Evolutionary conservation across 1,140 invertebrate genomes (phyloP).

Genomic region (Heterodera schachtii): DNA sequence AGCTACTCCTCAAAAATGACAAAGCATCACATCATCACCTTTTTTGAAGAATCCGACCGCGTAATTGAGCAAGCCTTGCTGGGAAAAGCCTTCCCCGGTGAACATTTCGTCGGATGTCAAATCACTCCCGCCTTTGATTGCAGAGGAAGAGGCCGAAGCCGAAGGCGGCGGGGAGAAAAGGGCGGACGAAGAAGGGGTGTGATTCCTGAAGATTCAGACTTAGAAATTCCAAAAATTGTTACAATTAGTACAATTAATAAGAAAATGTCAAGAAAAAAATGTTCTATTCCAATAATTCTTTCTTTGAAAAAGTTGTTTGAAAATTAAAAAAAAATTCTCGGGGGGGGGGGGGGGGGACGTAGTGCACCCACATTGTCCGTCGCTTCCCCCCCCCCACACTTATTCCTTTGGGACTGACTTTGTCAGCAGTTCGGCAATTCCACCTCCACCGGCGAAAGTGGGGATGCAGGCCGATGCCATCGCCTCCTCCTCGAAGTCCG

Average conservation of each 20-base stretch:
- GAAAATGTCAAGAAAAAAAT: not conserved
- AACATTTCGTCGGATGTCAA: constrained; percentile 7
- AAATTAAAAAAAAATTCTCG: too few relatives aligned
- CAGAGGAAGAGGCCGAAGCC: constrained; percentile 2
- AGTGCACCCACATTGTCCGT: too few relatives aligned
- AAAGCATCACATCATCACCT: not conserved
- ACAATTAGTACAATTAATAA: too few relatives aligned
- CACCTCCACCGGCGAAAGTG: constrained; percentile 3
- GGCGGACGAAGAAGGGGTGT: not conserved
- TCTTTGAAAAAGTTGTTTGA: too few relatives aligned
- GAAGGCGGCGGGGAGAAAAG: not conserved
- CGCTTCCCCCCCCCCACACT: too few relatives aligned
- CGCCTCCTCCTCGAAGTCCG: constrained; percentile 2
- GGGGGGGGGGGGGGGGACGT: too few relatives aligned
- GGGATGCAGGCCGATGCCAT: not conserved
- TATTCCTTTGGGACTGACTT: not conserved
- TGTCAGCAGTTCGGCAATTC: constrained; percentile 23
- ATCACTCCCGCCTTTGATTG: not conserved
- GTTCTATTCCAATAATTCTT: too few relatives aligned
- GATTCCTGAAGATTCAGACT: too few relatives aligned
- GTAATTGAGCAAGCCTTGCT: constrained; percentile 22
- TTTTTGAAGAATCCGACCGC: constrained; percentile 28
- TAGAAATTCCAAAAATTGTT: too few relatives aligned
- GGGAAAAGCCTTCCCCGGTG: constrained; percentile 28
- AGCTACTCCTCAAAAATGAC: too few relatives aligned